A percentile compares a stretch with the other conserved stretches of the same genome.
These are phyloP conservation scores for Motacilla alba DNA, from an alignment of 2,113 vertebrate species.

Conservation along the genomic window DNA sequence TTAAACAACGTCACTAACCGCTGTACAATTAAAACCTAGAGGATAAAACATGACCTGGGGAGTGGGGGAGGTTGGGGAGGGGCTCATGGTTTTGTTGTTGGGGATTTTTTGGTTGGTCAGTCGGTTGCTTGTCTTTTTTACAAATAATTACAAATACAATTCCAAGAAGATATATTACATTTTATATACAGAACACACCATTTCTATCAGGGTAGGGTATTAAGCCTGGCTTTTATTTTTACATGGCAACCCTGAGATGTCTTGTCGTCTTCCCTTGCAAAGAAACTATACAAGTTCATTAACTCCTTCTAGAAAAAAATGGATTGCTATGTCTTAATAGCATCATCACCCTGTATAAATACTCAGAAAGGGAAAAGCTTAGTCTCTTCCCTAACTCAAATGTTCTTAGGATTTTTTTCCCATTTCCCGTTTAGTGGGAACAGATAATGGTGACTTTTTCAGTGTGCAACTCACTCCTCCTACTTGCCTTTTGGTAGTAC, in stretches of 20 bases:
- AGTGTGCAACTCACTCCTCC: conserved; percentile 17
- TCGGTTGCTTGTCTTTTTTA: conserved; percentile 66
- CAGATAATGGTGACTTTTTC: not conserved
- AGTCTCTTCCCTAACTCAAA: not conserved
- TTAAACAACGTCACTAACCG: conserved; percentile 65
- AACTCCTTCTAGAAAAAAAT: conserved; percentile 54
- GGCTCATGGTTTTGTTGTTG: not conserved
- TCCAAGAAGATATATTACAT: conserved; percentile 72
- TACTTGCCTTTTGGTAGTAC: conserved; percentile 3
- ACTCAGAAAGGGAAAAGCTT: conserved; percentile 40
- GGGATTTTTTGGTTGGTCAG: conserved; percentile 12
- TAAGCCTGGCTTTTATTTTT: conserved; percentile 64
- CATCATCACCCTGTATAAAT: conserved; percentile 53
- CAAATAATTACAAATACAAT: conserved; percentile 81
- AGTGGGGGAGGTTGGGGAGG: not conserved
- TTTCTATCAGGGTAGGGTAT: conserved; percentile 63
- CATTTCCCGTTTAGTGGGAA: conserved; percentile 7
- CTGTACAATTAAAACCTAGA: conserved; percentile 78
- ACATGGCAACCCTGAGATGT: conserved; percentile 65
- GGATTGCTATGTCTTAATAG: conserved; percentile 63
- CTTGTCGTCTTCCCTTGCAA: conserved; percentile 54
- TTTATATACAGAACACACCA: conserved; percentile 70
- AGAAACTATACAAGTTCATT: conserved; percentile 57
- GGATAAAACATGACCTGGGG: conserved; percentile 69
- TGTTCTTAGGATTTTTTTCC: not conserved